Conservation (phyloP, 2,888 invertebrate genomes). For the Tiliacea citrago region DNA sequence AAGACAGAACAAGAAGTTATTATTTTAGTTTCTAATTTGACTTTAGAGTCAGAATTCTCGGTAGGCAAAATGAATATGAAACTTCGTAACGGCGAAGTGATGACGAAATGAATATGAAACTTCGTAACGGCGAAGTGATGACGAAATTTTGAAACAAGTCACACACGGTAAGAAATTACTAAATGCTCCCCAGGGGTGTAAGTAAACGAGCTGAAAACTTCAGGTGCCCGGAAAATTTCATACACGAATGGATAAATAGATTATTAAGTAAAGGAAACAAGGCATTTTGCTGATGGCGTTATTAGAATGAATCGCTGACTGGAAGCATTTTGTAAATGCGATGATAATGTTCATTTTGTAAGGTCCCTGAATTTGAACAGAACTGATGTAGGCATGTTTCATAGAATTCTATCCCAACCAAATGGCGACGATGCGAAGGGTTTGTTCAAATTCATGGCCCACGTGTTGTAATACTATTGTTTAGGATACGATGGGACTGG, state of each 20-base stretch:
- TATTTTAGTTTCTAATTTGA: not conserved
- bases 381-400: no score
- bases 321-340: constrained; percentile 9
- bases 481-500: no score
- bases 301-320: constrained; percentile 15
- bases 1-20: not conserved
- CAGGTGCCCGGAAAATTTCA: constrained; percentile 58
- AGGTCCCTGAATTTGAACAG: no score
- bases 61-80: no score
- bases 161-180: constrained; percentile 68
- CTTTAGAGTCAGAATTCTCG: not conserved
- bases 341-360: no score
- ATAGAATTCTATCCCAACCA: no score
- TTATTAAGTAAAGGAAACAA: constrained; percentile 58
- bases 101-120: constrained; percentile 46
- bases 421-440: no score
- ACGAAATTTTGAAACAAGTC: constrained; percentile 65
- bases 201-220: constrained; percentile 65
- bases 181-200: constrained; percentile 60
- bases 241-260: constrained; percentile 66
- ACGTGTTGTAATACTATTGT: no score
- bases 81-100: no score
- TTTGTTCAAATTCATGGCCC: no score
- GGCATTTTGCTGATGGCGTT: constrained; percentile 44
- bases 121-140: constrained; percentile 42